Base-by-base conservation (phyloP, 2,797 vertebrate genomes). In the Coendou prehensilis region DNA sequence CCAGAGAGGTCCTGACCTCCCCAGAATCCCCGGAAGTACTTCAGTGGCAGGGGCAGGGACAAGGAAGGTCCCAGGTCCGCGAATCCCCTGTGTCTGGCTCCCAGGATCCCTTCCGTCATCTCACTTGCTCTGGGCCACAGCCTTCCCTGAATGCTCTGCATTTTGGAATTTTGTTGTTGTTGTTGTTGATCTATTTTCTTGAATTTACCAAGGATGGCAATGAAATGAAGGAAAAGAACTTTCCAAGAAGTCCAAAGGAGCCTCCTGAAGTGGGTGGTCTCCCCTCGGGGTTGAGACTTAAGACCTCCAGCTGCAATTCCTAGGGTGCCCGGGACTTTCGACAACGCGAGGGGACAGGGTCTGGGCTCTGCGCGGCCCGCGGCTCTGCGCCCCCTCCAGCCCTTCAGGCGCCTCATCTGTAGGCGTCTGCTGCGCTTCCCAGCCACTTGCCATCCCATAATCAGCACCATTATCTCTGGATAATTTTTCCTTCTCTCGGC, bases 401-500 rank as follows among this genome's bases (percentile, higher is more conserved):
- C 54, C n/a, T 26, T n/a, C 91, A 0, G 0, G 0, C 4, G 26
- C 37, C 81, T 92, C 14, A 33, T 86, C 91, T 33, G 84, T 50
- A 76, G 57, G 37, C 81, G 5, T 67, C 0, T 0, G 26, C 37
- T 47, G 81, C 18, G 6, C 15, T 2, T 85, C 33, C 37, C 56
- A 59, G 63, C 81, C 61, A 6, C 50, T 94, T 93, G 52, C 85
- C 23, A 3, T 95, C 6, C 95, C 20, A 0, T 82, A 94, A 97
- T 97, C 97, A 97, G 95, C 94, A 97, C 61, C 0, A 83, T 97
- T 94, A 94, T 57, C 71, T 84, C 96, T 41, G 87, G 97, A 57
- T 97, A 96, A 97, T 97, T 97, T 95, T 92, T 96, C 96, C 96
- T 97, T 96, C 97, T 95, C 80, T 0, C 14, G 0, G 90, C 93